A percentile compares a stretch with the other conserved stretches of the same genome.
phyloP scores from a whole-genome alignment of 1,140 invertebrate genomes.

The Trichoplusia ni region DNA sequence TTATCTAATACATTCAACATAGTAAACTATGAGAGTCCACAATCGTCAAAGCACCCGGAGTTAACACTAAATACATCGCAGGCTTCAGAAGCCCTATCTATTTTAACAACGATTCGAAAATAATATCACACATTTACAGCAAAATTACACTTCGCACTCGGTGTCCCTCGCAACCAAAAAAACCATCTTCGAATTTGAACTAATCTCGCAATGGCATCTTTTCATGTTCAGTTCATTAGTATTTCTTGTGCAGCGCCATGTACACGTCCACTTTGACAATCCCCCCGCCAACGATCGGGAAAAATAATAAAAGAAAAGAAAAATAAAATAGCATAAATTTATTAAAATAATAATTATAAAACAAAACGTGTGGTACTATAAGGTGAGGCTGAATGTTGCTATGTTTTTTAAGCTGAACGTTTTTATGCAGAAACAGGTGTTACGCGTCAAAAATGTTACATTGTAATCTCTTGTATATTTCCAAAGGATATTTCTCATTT shows the following conservation, averaged over 20 bases:
- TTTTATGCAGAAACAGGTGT: conserved; percentile 27
- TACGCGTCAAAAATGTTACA: conserved; percentile 7
- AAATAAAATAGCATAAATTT: conserved; percentile 47
- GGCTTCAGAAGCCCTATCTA: conserved; percentile 74
- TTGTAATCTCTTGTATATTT: background rate
- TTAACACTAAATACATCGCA: conserved; percentile 77
- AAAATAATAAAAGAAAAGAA: conserved; percentile 51
- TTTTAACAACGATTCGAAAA: conserved; percentile 75
- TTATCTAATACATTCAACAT: conserved; percentile 73
- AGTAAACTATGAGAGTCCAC: conserved; percentile 78
- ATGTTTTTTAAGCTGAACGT: conserved; percentile 18
- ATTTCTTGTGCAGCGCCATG: conserved; percentile 73
- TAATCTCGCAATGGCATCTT: conserved; percentile 61
- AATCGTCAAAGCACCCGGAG: conserved; percentile 81
- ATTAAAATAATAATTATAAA: conserved; percentile 55
- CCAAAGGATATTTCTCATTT: conserved; percentile 6
- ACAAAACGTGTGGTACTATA: conserved; percentile 54
- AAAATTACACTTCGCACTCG: conserved; percentile 72
- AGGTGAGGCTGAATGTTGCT: conserved; percentile 30
- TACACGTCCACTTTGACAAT: conserved; percentile 75
- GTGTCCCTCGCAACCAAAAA: conserved; percentile 55
- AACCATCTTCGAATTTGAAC: conserved; percentile 45
- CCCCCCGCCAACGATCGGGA: conserved; percentile 58
- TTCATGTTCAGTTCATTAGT: conserved; percentile 59
- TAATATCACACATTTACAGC: conserved; percentile 80